phyloP scores from a whole-genome alignment of 2,888 invertebrate species.

The Perizoma flavofasciatum region DNA sequence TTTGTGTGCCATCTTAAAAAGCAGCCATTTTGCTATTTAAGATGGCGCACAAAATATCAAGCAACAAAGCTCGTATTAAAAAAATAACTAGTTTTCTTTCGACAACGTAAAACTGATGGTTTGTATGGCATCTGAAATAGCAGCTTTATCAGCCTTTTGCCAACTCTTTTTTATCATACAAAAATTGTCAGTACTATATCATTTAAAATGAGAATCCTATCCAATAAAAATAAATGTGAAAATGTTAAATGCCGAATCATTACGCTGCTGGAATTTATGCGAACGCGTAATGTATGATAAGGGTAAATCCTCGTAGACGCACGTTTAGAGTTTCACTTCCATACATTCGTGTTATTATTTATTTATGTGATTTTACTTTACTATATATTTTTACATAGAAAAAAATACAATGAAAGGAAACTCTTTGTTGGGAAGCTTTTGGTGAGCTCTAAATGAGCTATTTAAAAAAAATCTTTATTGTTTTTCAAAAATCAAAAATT shows the following conservation, averaged over 20 bases:
- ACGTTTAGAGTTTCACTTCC: slow-evolving; percentile 9
- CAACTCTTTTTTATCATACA: no score
- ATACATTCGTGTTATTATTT: not conserved
- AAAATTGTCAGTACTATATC: no score
- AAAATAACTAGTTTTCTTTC: no score
- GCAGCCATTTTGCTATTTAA: no score
- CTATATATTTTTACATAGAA: slow-evolving; percentile 29
- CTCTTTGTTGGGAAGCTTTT: slow-evolving; percentile 10
- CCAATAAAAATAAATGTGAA: not conserved
- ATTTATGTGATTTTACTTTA: slow-evolving; percentile 19
- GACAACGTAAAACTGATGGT: no score
- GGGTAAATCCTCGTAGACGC: not conserved
- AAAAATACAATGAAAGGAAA: no score
- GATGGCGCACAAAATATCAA: no score
- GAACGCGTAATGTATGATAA: not conserved
- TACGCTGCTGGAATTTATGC: not conserved
- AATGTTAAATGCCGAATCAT: not conserved
- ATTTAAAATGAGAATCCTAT: no score
- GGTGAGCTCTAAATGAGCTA: slow-evolving; percentile 4
- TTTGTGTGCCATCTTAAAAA: no score
- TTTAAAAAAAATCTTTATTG: not conserved
- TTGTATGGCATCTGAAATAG: no score
- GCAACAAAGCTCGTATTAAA: no score
- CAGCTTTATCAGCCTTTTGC: no score
- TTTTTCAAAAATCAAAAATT: not conserved